phyloP scores from a whole-genome alignment of 2,888 invertebrate genomes.

The Anthoptus insignis region DNA sequence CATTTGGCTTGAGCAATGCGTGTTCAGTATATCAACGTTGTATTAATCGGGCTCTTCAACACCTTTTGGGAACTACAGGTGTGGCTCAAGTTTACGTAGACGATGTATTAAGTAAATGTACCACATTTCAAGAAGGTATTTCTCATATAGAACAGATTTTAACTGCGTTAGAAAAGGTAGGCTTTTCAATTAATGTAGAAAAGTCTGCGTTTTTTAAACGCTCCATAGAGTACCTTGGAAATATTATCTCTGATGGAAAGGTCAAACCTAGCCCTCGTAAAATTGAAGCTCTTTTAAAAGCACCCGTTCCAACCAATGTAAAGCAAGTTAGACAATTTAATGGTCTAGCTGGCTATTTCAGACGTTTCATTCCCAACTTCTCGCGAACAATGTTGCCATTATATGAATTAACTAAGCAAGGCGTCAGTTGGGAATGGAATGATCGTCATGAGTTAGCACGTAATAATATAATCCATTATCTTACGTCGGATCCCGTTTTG shows the following conservation, averaged over 20 bases:
- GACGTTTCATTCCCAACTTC: constrained; percentile 40
- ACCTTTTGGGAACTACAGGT: constrained; percentile 3
- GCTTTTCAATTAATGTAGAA: constrained; percentile 53
- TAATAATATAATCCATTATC: constrained; percentile 31
- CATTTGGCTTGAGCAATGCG: constrained; percentile 52
- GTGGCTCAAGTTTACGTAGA: constrained; percentile 52
- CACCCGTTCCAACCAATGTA: constrained; percentile 48
- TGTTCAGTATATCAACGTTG: constrained; percentile 50
- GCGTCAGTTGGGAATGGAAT: constrained; percentile 35
- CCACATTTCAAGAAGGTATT: constrained; percentile 43
- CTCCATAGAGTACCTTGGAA: constrained; percentile 52
- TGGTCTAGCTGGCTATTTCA: constrained; percentile 46
- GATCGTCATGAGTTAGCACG: constrained; percentile 48
- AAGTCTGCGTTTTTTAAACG: constrained; percentile 51
- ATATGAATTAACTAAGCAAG: constrained; percentile 40
- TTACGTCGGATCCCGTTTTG: constrained; percentile 43
- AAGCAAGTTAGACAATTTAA: constrained; percentile 51
- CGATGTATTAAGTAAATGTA: constrained; percentile 51
- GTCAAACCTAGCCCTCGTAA: constrained; percentile 53
- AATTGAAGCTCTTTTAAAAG: constrained; percentile 51
- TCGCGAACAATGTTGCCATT: constrained; percentile 37
- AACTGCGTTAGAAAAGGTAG: constrained; percentile 45
- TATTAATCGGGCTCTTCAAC: constrained; percentile 41
- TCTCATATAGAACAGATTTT: constrained; percentile 46
- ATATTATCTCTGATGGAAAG: constrained; percentile 49